These are phyloP conservation scores for Pterocles orientalis DNA, from an alignment of 2,113 vertebrate genomes.

Conservation along the genomic window DNA sequence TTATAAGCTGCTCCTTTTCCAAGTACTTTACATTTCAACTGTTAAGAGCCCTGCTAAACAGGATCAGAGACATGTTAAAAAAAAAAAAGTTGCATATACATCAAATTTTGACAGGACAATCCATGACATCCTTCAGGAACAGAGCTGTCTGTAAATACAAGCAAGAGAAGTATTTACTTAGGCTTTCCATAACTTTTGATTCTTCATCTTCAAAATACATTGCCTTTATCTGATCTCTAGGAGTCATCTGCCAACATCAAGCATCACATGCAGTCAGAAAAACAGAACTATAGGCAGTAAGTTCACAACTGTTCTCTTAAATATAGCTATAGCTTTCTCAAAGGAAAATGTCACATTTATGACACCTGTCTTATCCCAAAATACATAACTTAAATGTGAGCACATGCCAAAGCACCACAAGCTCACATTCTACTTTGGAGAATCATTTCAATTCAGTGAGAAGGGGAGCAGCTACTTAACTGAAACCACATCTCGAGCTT, in stretches of 20 bases:
- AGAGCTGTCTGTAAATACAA: neutral
- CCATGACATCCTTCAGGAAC: neutral
- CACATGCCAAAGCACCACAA: neutral
- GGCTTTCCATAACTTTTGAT: neutral
- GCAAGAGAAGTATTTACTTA: neutral
- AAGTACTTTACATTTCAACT: neutral
- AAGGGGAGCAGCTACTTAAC: neutral
- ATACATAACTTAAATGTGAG: neutral
- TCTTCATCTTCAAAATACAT: neutral
- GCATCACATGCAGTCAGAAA: neutral
- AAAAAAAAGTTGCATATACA: neutral
- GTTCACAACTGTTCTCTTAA: neutral
- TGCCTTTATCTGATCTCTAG: neutral
- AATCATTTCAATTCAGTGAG: neutral
- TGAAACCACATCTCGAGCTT: neutral
- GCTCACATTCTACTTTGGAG: neutral
- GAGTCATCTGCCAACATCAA: neutral
- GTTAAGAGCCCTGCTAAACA: neutral
- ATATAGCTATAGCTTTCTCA: neutral
- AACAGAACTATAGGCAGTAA: neutral
- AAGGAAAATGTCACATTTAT: neutral
- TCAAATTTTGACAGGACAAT: neutral
- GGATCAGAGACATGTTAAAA: neutral
- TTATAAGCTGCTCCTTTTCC: neutral
- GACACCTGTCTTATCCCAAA: neutral